phyloP scores from a whole-genome alignment of 1,140 invertebrate species.

The Drosophila subobscura region DNA sequence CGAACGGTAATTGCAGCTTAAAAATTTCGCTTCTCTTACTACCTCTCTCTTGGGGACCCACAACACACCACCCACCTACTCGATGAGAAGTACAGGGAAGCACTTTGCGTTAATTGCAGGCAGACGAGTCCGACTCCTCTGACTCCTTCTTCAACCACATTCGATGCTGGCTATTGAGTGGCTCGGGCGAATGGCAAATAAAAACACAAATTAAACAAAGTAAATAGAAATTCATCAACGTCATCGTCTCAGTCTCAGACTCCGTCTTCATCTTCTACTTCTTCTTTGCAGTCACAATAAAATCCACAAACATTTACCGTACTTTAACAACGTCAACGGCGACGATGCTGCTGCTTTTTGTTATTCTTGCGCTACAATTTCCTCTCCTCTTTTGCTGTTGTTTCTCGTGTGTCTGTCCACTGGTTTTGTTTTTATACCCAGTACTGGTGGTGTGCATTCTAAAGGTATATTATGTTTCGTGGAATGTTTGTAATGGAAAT shows the following conservation, averaged over 20 bases:
- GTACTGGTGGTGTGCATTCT: no score
- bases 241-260: conserved; percentile 45
- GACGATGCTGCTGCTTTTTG: conserved; percentile 42
- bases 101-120: conserved; percentile 79
- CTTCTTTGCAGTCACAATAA: conserved; percentile 49
- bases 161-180: conserved; percentile 48
- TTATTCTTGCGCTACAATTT: conserved; percentile 67
- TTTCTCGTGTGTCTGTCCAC: no score
- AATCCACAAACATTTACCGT: conserved; percentile 69
- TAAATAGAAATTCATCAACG: conserved; percentile 82
- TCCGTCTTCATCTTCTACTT: conserved; percentile 11
- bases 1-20: conserved; percentile 75
- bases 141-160: conserved; percentile 39
- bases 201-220: conserved; percentile 81
- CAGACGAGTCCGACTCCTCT: conserved; percentile 24
- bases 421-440: no score
- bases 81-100: conserved; percentile 52
- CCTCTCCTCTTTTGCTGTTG: conserved; percentile 7
- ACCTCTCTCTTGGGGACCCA: conserved; percentile 1
- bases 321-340: conserved; percentile 29
- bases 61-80: conserved; percentile 21
- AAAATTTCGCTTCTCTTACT: conserved; percentile 20
- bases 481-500: no score
- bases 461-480: no score
- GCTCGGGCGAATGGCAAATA: conserved; percentile 73